Percentiles rank a stretch among this genome's conserved stretches.
Evolutionary conservation across 2,113 vertebrate genomes (phyloP).

Genomic region (Microcebus jonahi): DNA sequence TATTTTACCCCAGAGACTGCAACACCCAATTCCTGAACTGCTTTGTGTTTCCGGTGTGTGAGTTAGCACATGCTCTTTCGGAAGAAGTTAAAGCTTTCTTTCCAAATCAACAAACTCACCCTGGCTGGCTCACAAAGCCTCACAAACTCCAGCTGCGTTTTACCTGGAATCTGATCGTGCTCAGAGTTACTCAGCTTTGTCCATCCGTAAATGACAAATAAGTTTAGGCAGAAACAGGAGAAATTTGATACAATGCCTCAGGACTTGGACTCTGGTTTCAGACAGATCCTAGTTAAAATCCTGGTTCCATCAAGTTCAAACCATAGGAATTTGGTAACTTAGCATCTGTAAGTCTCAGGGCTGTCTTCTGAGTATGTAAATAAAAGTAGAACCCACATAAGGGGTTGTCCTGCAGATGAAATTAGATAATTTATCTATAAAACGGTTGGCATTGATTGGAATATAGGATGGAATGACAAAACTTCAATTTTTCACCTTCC

Average conservation of each 20-base stretch:
- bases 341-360: not conserved
- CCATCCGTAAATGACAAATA: not conserved
- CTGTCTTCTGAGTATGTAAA: not conserved
- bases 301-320: not conserved
- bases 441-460: not conserved
- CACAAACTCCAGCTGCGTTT: not conserved
- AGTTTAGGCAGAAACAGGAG: not conserved
- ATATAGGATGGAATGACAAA: not conserved
- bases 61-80: constrained; percentile 16
- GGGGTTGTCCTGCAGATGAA: not conserved
- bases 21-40: constrained; percentile 82
- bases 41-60: constrained; percentile 69
- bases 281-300: not conserved
- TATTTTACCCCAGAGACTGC: constrained; percentile 81
- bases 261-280: not conserved
- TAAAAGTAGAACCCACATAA: not conserved
- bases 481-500: not conserved
- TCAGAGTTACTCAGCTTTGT: not conserved
- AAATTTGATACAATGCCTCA: not conserved
- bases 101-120: not conserved
- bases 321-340: not conserved
- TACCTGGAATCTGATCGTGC: not conserved
- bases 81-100: not conserved
- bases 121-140: not conserved
- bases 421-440: not conserved